Evolutionary conservation across 2,113 vertebrate species (phyloP).

Genomic region (Albula glossodonta): DNA sequence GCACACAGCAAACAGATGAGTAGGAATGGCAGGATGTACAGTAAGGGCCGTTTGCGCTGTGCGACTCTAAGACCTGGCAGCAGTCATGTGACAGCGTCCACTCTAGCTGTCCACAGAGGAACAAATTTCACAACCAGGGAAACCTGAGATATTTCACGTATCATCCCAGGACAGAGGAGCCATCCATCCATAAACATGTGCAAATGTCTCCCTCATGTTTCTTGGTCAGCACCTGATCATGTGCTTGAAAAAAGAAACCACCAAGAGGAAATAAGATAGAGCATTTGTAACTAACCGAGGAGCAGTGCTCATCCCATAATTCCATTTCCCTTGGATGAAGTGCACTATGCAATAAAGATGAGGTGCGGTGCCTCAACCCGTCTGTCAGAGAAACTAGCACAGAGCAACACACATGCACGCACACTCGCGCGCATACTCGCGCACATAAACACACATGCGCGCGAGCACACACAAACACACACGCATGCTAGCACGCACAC

Average conservation of each 20-base stretch:
- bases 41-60: neutral
- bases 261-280: neutral
- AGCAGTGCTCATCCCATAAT: conserved; percentile 16
- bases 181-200: conserved; percentile 37
- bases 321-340: conserved; percentile 27
- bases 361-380: conserved; percentile 36
- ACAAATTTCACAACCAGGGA: too few species aligned
- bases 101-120: neutral
- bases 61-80: neutral
- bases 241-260: too few species aligned
- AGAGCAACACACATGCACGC: neutral
- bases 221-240: too few species aligned
- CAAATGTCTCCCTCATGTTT: conserved; percentile 7
- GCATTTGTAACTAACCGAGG: conserved; percentile 12
- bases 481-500: neutral
- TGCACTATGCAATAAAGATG: conserved; percentile 42
- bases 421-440: neutral
- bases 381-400: conserved; percentile 30
- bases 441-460: neutral
- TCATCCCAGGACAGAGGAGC: too few species aligned
- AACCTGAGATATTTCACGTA: too few species aligned
- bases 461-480: neutral
- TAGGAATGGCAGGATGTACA: neutral
- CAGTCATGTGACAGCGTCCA: neutral
- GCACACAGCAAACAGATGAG: neutral